These are phyloP conservation scores for Drosophila vallismaia DNA, from an alignment of 2,888 invertebrate genomes.

Conservation along the genomic window DNA sequence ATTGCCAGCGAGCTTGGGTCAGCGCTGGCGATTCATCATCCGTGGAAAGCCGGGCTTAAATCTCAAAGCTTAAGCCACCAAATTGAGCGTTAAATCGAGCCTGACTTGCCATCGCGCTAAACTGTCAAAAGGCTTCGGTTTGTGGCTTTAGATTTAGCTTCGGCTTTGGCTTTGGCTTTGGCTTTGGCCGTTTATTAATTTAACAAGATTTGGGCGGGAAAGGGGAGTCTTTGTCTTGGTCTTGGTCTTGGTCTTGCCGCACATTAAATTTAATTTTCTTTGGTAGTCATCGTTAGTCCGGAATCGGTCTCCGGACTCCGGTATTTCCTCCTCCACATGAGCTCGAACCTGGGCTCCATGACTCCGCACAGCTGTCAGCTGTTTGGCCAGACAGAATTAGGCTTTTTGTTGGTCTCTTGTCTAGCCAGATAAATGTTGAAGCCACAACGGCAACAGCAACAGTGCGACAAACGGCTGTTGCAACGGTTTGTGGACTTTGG, in stretches of 20 bases:
- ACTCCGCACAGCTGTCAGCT: conserved; percentile 59
- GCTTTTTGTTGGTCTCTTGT: conserved; percentile 48
- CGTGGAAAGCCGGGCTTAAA: conserved; percentile 36
- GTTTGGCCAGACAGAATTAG: conserved; percentile 74
- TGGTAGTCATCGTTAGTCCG: conserved; percentile 48
- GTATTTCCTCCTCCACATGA: no score
- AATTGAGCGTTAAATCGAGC: conserved; percentile 69
- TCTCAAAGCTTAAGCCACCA: conserved; percentile 48
- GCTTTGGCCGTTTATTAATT: conserved; percentile 69
- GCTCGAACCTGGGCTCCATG: conserved; percentile 14
- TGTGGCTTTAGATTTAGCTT: not conserved
- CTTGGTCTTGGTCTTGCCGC: not conserved
- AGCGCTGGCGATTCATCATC: conserved; percentile 40
- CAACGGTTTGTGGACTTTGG: conserved; percentile 72
- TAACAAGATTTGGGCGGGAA: conserved; percentile 54
- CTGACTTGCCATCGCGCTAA: conserved; percentile 48
- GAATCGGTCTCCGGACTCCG: no score
- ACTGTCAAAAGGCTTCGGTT: conserved; percentile 46
- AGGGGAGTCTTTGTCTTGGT: not conserved
- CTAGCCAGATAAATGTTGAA: conserved; percentile 67
- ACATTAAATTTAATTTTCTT: conserved; percentile 72
- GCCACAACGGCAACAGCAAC: conserved; percentile 35
- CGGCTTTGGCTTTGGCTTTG: conserved; percentile 38
- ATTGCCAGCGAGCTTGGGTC: conserved; percentile 40
- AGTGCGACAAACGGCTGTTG: conserved; percentile 56